Evolutionary conservation across 2,888 invertebrate genomes (phyloP).

Genomic region (Sturmia bella): DNA sequence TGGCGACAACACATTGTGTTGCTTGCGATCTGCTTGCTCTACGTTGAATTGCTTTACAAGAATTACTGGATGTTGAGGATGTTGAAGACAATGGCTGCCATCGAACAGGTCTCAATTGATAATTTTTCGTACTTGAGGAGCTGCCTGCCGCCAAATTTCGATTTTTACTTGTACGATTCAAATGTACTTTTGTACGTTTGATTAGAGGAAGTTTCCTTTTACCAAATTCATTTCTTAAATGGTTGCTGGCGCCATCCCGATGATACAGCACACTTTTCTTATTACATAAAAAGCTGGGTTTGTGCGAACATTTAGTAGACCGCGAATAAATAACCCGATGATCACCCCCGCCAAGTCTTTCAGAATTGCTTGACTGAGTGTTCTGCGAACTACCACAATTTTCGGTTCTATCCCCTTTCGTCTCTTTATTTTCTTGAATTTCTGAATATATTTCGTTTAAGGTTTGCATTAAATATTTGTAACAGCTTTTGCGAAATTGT

Average conservation of each 20-base stretch:
- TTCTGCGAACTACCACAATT: background rate
- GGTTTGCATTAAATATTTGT: constrained; percentile 31
- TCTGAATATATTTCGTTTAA: constrained; percentile 13
- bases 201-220: background rate
- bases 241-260: background rate
- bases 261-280: background rate
- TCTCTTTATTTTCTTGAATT: background rate
- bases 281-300: constrained; percentile 17
- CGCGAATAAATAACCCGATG: background rate
- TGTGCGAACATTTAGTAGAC: background rate
- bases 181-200: background rate
- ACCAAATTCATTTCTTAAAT: background rate
- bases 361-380: too few relatives aligned
- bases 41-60: too few relatives aligned
- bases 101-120: too few relatives aligned
- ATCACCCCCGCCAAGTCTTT: background rate
- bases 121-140: too few relatives aligned
- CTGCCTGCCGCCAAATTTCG: background rate
- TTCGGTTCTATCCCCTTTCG: background rate
- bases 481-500: constrained; percentile 27
- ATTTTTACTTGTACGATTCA: background rate
- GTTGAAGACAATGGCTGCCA: too few relatives aligned
- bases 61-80: too few relatives aligned
- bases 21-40: too few relatives aligned
- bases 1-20: too few relatives aligned